A percentile compares a stretch with the other conserved stretches of the same genome.
Evolutionary conservation across 1,140 invertebrate genomes (phyloP).

Genomic region (Drosophila hydei): DNA sequence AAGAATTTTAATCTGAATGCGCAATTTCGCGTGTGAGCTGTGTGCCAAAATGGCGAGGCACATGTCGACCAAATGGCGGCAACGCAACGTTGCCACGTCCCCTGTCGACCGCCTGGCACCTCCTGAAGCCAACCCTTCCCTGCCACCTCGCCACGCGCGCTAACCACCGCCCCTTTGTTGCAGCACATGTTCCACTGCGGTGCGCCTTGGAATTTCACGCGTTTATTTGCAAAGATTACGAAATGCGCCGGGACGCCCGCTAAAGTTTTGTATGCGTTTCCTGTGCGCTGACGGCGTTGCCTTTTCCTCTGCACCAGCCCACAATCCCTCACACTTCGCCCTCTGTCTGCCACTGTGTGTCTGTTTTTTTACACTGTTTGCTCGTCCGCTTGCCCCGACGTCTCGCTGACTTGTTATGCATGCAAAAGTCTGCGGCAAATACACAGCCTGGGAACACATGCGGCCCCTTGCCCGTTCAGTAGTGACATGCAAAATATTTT

Average conservation of each 20-base stretch:
- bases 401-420: conserved; percentile 76
- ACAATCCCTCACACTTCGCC: neutral
- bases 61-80: conserved; percentile 41
- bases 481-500: conserved; percentile 81
- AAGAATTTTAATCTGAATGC: conserved; percentile 81
- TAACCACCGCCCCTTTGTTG: conserved; percentile 4
- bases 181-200: conserved; percentile 65
- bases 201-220: conserved; percentile 79
- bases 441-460: conserved; percentile 45
- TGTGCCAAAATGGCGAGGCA: conserved; percentile 74
- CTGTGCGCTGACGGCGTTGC: conserved; percentile 45
- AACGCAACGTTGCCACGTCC: conserved; percentile 9
- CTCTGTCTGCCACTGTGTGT: conserved; percentile 24
- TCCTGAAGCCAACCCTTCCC: conserved; percentile 6
- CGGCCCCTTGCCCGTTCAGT: conserved; percentile 41
- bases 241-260: conserved; percentile 66
- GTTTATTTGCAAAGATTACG: conserved; percentile 81
- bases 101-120: conserved; percentile 45
- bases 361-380: conserved; percentile 52
- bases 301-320: conserved; percentile 24
- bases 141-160: neutral
- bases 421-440: conserved; percentile 79
- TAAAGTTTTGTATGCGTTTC: conserved; percentile 78
- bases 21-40: conserved; percentile 79
- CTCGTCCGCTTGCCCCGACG: conserved; percentile 42